Evolutionary conservation across 64 coral and sea anemone species (phyloP).

Genomic region (Acropora tenuis): DNA sequence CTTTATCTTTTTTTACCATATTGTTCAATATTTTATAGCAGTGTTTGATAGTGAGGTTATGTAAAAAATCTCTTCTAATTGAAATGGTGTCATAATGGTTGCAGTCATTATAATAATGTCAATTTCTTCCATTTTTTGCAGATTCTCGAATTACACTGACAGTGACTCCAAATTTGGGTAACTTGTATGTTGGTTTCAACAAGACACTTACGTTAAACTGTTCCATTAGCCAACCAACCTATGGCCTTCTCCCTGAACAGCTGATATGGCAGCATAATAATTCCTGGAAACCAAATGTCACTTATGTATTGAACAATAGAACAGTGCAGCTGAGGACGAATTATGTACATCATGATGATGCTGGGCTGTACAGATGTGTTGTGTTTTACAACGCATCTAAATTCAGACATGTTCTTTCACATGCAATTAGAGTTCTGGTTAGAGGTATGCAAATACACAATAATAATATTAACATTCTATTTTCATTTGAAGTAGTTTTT

Average conservation of each 20-base stretch:
- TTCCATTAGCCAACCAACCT: neutral
- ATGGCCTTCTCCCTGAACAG: neutral
- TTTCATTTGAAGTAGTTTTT: no score
- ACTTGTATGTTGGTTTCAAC: neutral
- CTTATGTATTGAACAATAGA: neutral
- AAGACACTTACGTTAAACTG: constrained; percentile 10
- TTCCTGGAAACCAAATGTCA: neutral
- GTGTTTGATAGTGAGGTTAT: no score
- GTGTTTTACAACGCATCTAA: neutral
- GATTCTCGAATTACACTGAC: neutral
- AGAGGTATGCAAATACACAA: neutral
- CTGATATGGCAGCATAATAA: constrained; percentile 4
- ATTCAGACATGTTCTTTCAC: neutral
- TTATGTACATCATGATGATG: neutral
- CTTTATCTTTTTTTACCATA: no score
- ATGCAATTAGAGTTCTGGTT: neutral
- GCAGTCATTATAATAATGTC: no score
- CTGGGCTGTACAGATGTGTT: constrained; percentile 15
- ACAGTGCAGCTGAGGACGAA: constrained; percentile 10
- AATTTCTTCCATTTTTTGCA: neutral
- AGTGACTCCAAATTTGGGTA: neutral
- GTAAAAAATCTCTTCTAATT: no score
- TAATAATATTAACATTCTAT: no score
- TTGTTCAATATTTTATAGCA: no score
- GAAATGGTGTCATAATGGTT: no score